A percentile compares a stretch with the other conserved stretches of the same genome.
Conservation (phyloP, 1,140 invertebrate genomes). For the Maconellicoccus hirsutus region DNA sequence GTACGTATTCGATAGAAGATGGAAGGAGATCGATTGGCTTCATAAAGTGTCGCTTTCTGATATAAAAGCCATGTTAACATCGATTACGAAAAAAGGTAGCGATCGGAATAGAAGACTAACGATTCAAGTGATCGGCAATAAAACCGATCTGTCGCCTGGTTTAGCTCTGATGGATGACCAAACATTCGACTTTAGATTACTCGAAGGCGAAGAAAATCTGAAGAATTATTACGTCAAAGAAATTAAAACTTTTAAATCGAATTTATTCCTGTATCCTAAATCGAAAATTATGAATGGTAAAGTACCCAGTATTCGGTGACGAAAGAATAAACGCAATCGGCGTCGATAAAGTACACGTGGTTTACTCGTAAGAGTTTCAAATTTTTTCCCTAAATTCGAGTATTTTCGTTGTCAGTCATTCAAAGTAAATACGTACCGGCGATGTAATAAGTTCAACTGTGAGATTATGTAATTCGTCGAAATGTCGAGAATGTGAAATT, state of each 20-base stretch:
- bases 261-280: constrained; percentile 7
- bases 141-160: neutral
- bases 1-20: constrained; percentile 52
- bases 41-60: neutral
- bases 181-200: neutral
- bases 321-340: neutral
- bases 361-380: no score
- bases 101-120: constrained; percentile 7
- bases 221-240: constrained; percentile 1
- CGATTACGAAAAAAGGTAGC: constrained; percentile 9
- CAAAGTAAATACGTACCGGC: no score
- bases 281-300: constrained; percentile 6
- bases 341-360: no score
- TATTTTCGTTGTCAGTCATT: no score
- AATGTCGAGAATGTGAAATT: no score
- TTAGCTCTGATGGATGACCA: neutral
- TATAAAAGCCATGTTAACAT: neutral
- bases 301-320: neutral
- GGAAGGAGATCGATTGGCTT: constrained; percentile 3
- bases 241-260: constrained; percentile 3
- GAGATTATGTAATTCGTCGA: no score
- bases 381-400: no score
- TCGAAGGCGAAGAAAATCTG: neutral
- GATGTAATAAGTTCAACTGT: no score
- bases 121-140: neutral